A percentile compares a stretch with the other conserved stretches of the same genome.
Conservation (phyloP, 1,140 invertebrate species). For the Globodera rostochiensis region DNA sequence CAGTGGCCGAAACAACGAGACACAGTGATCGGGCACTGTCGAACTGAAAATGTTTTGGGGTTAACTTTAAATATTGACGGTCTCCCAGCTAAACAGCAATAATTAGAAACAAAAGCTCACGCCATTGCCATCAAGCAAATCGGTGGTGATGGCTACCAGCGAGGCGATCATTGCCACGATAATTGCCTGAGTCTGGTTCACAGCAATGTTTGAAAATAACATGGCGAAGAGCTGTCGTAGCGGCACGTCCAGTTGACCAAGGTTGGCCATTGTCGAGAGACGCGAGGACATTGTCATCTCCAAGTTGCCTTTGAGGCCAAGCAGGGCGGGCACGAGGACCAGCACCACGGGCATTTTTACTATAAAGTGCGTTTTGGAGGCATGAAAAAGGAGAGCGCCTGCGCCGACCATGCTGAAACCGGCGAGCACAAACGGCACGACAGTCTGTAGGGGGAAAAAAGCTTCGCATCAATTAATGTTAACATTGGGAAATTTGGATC, state of each 20-base stretch:
- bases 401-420: slow-evolving; percentile 87
- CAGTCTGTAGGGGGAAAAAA: slow-evolving; percentile 12
- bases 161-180: slow-evolving; percentile 38
- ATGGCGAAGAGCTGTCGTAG: slow-evolving; percentile 28
- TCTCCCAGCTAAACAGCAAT: no score
- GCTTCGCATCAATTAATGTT: no score
- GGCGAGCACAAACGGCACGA: slow-evolving; percentile 33
- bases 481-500: no score
- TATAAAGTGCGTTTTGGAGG: slow-evolving; percentile 69
- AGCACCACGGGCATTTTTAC: slow-evolving; percentile 37
- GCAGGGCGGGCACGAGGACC: slow-evolving; percentile 44
- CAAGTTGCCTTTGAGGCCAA: slow-evolving; percentile 45
- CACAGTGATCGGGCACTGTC: slow-evolving; percentile 30
- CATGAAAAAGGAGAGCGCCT: slow-evolving; percentile 79
- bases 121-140: slow-evolving; percentile 28
- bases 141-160: slow-evolving; percentile 27
- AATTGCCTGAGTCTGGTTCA: slow-evolving; percentile 63
- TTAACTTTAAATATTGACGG: no score
- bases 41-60: slow-evolving; percentile 29
- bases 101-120: neutral
- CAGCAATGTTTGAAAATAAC: slow-evolving; percentile 36
- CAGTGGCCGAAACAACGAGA: slow-evolving; percentile 47
- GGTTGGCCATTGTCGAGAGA: slow-evolving; percentile 43
- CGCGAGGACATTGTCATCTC: slow-evolving; percentile 49
- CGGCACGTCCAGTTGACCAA: slow-evolving; percentile 37